These are phyloP conservation scores for Drosophila nigrodunni DNA, from an alignment of 1,140 invertebrate species.

Conservation along the genomic window DNA sequence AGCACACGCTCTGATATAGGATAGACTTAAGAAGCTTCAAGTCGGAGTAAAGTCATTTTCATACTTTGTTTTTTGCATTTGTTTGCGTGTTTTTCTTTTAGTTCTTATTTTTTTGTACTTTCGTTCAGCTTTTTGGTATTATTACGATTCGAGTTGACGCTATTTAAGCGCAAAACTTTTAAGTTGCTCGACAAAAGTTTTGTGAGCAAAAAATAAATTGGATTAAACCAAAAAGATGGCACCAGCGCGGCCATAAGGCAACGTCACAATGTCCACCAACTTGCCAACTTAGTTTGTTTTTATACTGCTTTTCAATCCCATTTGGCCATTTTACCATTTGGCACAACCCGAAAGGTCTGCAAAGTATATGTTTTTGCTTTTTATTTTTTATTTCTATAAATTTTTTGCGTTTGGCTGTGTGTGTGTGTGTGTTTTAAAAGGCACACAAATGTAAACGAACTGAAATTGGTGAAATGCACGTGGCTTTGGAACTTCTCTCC, in stretches of 20 bases:
- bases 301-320: constrained; percentile 50
- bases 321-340: constrained; percentile 20
- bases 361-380: constrained; percentile 35
- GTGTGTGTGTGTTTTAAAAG: constrained; percentile 29
- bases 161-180: constrained; percentile 80
- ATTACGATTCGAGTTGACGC: constrained; percentile 72
- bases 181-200: constrained; percentile 75
- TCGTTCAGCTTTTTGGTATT: constrained; percentile 24
- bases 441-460: constrained; percentile 49
- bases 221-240: constrained; percentile 83
- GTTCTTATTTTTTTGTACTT: constrained; percentile 14
- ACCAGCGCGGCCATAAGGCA: constrained; percentile 72
- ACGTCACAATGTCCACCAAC: constrained; percentile 66
- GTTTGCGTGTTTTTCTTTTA: constrained; percentile 4
- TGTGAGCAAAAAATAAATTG: constrained; percentile 78
- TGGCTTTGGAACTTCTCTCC: constrained; percentile 36
- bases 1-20: constrained; percentile 54
- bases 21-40: constrained; percentile 48
- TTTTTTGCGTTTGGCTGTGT: too few relatives aligned
- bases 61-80: constrained; percentile 62
- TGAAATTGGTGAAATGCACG: constrained; percentile 60
- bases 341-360: constrained; percentile 30
- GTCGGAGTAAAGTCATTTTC: constrained; percentile 70
- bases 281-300: constrained; percentile 65
- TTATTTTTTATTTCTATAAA: constrained; percentile 22